phyloP scores from a whole-genome alignment of 2,888 invertebrate species.

The Brassicogethes aeneus region DNA sequence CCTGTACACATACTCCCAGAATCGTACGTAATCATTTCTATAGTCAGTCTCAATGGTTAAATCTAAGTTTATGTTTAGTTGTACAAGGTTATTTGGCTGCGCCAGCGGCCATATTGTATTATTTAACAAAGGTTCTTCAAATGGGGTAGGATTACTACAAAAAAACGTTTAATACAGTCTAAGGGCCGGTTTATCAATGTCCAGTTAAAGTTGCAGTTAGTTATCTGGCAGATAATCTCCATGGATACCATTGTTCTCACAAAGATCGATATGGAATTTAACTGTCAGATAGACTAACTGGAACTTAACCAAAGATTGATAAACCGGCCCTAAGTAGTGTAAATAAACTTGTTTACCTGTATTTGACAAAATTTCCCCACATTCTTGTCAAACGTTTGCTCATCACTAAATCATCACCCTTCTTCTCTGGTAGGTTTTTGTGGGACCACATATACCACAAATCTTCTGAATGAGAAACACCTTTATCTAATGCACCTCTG shows the following conservation, averaged over 20 bases:
- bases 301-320: too few relatives aligned
- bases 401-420: conserved; percentile 14
- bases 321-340: too few relatives aligned
- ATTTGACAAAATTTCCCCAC: conserved; percentile 28
- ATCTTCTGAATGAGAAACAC: conserved; percentile 20
- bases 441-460: conserved; percentile 15
- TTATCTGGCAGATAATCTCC: too few relatives aligned
- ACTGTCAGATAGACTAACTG: too few relatives aligned
- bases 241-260: too few relatives aligned
- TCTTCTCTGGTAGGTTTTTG: conserved; percentile 6
- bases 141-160: conserved; percentile 18
- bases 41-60: conserved; percentile 1
- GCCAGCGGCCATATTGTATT: conserved; percentile 12
- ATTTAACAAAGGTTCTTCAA: conserved; percentile 13
- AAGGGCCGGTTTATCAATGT: too few relatives aligned
- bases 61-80: conserved; percentile 9
- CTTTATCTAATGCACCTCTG: neutral
- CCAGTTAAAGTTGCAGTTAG: too few relatives aligned
- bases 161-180: conserved; percentile 4
- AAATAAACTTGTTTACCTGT: conserved; percentile 10
- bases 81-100: conserved; percentile 3
- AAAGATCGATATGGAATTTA: too few relatives aligned
- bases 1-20: conserved; percentile 26
- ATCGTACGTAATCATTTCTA: conserved; percentile 6
- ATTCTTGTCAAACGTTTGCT: conserved; percentile 19